A percentile compares a stretch with the other conserved stretches of the same genome.
Evolutionary conservation across 2,888 invertebrate genomes (phyloP).

Genomic region (Dryobotodes eremita): DNA sequence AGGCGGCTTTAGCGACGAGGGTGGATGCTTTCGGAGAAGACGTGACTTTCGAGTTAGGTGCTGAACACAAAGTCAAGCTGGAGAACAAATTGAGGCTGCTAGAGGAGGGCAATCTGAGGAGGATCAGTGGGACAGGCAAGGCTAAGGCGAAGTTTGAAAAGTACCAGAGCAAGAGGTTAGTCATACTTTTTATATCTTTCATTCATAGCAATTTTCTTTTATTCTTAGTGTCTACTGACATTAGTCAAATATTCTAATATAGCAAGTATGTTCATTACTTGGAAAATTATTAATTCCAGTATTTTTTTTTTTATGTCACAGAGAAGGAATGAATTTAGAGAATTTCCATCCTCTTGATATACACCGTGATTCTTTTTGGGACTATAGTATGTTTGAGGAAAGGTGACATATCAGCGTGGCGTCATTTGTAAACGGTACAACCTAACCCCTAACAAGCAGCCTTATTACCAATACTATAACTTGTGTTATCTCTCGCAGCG

Average conservation of each 20-base stretch:
- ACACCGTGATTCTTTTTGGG: too few relatives aligned
- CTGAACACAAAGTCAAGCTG: constrained; percentile 96
- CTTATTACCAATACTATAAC: background rate
- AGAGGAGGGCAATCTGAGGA: constrained; percentile 95
- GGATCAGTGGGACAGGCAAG: constrained; percentile 97
- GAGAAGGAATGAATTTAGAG: too few relatives aligned
- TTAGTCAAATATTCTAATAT: too few relatives aligned
- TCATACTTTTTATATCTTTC: constrained; percentile 22
- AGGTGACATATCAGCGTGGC: too few relatives aligned
- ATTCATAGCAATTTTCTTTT: background rate
- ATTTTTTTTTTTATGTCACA: background rate
- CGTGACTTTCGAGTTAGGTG: constrained; percentile 95
- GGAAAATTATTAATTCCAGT: background rate
- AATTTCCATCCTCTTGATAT: too few relatives aligned
- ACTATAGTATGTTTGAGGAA: background rate
- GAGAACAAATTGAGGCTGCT: constrained; percentile 95
- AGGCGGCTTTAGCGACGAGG: constrained; percentile 97
- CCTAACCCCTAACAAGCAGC: background rate
- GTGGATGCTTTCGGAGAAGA: constrained; percentile 99
- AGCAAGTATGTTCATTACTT: background rate
- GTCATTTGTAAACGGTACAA: background rate
- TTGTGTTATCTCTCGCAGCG: constrained; percentile 86
- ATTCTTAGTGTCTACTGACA: too few relatives aligned
- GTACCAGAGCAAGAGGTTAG: constrained; percentile 95
- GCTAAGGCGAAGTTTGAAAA: constrained; percentile 97